Evolutionary conservation across 2,797 vertebrate genomes (phyloP).

Genomic region (Gephyroberyx darwinii): DNA sequence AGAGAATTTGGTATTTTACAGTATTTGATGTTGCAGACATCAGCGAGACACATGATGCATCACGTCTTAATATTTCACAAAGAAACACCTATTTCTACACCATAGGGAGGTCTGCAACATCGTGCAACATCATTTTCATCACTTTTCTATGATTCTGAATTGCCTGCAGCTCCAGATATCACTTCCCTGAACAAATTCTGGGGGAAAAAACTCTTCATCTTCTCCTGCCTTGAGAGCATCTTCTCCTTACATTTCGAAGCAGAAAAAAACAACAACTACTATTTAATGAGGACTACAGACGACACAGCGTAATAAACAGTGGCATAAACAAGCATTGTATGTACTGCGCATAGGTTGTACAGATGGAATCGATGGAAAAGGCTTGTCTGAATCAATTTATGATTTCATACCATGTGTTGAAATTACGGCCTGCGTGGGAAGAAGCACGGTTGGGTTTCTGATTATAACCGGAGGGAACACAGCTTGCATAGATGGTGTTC

Average conservation of each 20-base stretch:
- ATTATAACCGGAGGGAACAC: conserved; percentile 62
- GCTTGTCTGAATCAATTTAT: conserved; percentile 18
- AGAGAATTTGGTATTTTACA: neutral
- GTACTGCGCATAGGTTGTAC: conserved; percentile 25
- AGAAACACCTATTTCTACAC: neutral
- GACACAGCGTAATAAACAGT: conserved; percentile 10
- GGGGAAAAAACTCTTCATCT: conserved; percentile 28
- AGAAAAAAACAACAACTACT: neutral
- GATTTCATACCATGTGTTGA: conserved; percentile 12
- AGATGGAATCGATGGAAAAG: conserved; percentile 24
- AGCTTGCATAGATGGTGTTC: conserved; percentile 58
- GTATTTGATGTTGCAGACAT: neutral
- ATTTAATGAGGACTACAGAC: conserved; percentile 11
- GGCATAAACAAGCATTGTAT: conserved; percentile 9
- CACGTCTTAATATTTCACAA: neutral
- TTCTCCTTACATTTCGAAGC: conserved; percentile 18
- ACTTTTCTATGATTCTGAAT: conserved; percentile 41
- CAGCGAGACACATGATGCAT: neutral
- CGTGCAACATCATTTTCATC: conserved; percentile 11
- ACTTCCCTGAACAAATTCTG: conserved; percentile 36
- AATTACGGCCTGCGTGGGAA: conserved; percentile 54
- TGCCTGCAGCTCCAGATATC: conserved; percentile 18
- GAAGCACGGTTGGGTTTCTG: conserved; percentile 53
- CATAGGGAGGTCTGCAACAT: neutral
- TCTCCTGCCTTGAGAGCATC: conserved; percentile 35